These are phyloP conservation scores for Pelusios castaneus DNA, from an alignment of 2,113 vertebrate genomes.

Conservation along the genomic window DNA sequence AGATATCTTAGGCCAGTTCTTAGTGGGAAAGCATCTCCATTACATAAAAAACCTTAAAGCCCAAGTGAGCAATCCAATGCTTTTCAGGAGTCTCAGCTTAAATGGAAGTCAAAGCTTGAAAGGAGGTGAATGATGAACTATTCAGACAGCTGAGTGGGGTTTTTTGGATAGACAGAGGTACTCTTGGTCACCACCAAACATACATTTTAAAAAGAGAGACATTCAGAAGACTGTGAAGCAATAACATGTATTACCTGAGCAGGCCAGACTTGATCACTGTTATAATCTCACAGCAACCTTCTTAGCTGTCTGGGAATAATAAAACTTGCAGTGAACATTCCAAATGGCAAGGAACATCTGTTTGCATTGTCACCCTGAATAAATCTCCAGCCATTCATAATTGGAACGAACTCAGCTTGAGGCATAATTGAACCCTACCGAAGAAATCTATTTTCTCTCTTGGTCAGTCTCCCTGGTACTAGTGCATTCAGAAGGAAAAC, in stretches of 20 bases:
- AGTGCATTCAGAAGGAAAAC: neutral
- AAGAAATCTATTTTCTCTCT: conserved; percentile 30
- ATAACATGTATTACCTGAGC: neutral
- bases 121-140: neutral
- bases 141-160: neutral
- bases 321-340: conserved; percentile 11
- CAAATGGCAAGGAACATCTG: conserved; percentile 11
- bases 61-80: neutral
- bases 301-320: conserved; percentile 39
- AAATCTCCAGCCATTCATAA: conserved; percentile 37
- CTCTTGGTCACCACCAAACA: neutral
- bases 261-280: neutral
- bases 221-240: neutral
- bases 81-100: neutral
- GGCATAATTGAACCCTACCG: neutral
- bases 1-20: neutral
- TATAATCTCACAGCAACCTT: neutral
- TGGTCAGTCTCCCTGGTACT: neutral
- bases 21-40: neutral
- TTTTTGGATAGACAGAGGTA: neutral
- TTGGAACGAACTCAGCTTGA: conserved; percentile 5
- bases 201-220: neutral
- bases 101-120: neutral
- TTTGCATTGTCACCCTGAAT: neutral
- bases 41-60: neutral